Evolutionary conservation across 2,888 invertebrate species (phyloP), one percentile per base, ranked within the genome.

Genomic region (Pseudococcus viburni): DNA sequence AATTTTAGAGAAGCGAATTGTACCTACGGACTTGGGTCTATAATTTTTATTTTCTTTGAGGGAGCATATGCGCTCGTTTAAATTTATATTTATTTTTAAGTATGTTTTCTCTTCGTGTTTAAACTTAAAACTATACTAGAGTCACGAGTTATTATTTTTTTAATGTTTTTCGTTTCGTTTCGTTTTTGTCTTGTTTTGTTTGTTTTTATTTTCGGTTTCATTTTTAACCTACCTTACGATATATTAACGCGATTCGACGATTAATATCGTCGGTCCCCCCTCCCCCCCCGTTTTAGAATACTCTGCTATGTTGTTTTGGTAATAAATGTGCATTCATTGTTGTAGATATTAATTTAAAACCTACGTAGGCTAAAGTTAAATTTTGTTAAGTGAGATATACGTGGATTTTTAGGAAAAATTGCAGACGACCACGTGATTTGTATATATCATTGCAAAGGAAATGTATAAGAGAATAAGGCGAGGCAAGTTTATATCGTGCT

Each of bases 401-500:
- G 80, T 46, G 80, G 80, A 83, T 83, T 83, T 46, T 42, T 83
- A 19, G 17, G 7, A 46, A 46, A 42, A 77, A 73, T 6, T 39
- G n/a, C 33, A 39, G 39, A 46, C 11, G 80, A 83, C 80, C 80
- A 46, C 80, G 80, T 83, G 80, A 46, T 83, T 46, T 83, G 80
- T 85, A 85, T 22, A 85, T 59, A 59, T 33, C 59, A 33, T 26
- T 59, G 85, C 17, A 33, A 39, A 85, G 85, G 55, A 59, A 85
- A 39, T 85, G 85, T 59, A 55, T 19, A 85, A 51, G 85, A 85
- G 48, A 85, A 85, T 59, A 85, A n/a, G 55, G 85, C 22, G 59
- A 85, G 46, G 51, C 85, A 85, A 59, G 85, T 85, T 85, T 85
- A 85, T 85, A 85, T 87, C 80, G 80, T 73, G 87, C 80, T 80